These are phyloP conservation scores for Ceratina australensis DNA, from an alignment of 1,140 invertebrate species.

Conservation along the genomic window DNA sequence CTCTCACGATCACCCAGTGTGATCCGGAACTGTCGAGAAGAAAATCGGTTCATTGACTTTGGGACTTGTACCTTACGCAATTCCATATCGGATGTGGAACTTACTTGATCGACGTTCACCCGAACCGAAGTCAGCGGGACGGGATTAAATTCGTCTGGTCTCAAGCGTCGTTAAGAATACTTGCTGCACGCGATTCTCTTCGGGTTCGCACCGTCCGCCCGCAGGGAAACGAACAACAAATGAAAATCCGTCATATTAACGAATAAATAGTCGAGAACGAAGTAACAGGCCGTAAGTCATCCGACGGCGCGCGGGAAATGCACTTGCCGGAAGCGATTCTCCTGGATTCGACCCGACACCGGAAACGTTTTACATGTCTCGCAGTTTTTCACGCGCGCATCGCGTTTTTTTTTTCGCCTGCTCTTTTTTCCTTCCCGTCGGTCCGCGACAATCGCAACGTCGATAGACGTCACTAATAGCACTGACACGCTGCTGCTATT, in stretches of 20 bases:
- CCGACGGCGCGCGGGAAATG: not conserved
- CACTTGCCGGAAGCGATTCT: not conserved
- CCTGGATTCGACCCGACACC: not conserved
- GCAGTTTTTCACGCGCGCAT: not conserved
- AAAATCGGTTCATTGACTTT: not conserved
- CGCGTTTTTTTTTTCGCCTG: not conserved
- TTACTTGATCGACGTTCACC: conserved; percentile 61
- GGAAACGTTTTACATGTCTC: conserved; percentile 13
- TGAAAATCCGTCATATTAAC: not conserved
- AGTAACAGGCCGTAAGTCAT: too few species aligned
- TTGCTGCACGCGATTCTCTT: not conserved
- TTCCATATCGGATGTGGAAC: conserved; percentile 42
- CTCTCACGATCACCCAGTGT: not conserved
- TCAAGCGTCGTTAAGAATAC: conserved; percentile 46
- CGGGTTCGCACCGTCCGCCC: conserved; percentile 25
- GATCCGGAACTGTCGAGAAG: too few species aligned
- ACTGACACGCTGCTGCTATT: conserved; percentile 71
- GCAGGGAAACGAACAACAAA: not conserved
- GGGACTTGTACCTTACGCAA: conserved; percentile 43
- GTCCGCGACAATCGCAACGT: conserved; percentile 25
- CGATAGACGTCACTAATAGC: conserved; percentile 61
- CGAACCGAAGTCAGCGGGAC: conserved; percentile 61
- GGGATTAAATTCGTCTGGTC: conserved; percentile 68
- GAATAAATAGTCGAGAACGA: too few species aligned
- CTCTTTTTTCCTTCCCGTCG: not conserved